These are phyloP conservation scores for Lasius fuliginosus DNA, from an alignment of 2,888 invertebrate genomes.

Conservation along the genomic window DNA sequence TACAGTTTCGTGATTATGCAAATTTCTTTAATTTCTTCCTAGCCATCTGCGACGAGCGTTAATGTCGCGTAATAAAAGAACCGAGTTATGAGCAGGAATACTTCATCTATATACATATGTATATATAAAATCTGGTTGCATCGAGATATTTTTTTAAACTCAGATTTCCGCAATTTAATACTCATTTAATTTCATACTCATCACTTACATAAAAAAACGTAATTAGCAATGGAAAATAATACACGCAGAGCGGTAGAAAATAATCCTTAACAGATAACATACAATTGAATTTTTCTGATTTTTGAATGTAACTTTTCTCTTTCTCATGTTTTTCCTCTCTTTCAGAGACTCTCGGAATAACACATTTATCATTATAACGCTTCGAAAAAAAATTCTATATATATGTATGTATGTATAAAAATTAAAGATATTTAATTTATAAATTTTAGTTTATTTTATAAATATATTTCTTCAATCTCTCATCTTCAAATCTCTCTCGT, in stretches of 20 bases:
- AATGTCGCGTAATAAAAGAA: slow-evolving; percentile 44
- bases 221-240: background rate
- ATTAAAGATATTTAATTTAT: background rate
- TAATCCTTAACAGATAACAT: background rate
- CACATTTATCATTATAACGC: background rate
- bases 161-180: background rate
- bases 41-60: slow-evolving; percentile 50
- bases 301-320: background rate
- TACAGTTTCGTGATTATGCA: slow-evolving; percentile 54
- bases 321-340: background rate
- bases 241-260: background rate
- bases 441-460: slow-evolving; percentile 6
- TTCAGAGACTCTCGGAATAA: background rate
- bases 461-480: background rate
- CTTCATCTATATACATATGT: background rate
- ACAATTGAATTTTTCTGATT: background rate
- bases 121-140: background rate
- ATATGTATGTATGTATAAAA: background rate
- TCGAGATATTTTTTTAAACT: slow-evolving; percentile 1
- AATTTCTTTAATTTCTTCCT: slow-evolving; percentile 56
- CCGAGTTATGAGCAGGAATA: background rate
- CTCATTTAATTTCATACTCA: too few relatives aligned
- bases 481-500: background rate
- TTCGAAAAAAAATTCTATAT: background rate
- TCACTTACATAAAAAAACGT: background rate